These are phyloP conservation scores for Edolisoma coerulescens DNA, from an alignment of 2,113 vertebrate species.

Conservation along the genomic window DNA sequence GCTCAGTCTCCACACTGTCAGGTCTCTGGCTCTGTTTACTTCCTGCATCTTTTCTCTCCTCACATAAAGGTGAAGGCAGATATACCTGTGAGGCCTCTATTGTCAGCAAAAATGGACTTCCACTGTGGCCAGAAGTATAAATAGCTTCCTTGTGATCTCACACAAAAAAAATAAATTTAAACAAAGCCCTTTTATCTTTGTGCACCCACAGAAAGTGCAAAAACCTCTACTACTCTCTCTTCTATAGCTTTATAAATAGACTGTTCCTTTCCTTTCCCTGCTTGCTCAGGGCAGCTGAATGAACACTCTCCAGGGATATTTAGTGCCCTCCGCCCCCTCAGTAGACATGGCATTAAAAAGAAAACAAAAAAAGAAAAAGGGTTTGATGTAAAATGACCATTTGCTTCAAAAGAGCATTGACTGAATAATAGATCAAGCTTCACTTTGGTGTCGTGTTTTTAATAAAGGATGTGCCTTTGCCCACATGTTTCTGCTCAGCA, in stretches of 20 bases:
- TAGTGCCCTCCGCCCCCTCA: neutral
- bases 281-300: neutral
- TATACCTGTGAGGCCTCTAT: neutral
- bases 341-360: neutral
- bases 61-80: neutral
- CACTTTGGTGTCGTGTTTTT: constrained; percentile 9
- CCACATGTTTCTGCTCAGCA: neutral
- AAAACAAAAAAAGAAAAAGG: neutral
- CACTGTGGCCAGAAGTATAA: neutral
- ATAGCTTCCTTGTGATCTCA: neutral
- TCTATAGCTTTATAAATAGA: neutral
- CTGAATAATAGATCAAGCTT: constrained; percentile 62
- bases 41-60: neutral
- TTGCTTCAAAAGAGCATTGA: constrained; percentile 42
- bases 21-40: neutral
- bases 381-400: constrained; percentile 47
- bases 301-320: neutral
- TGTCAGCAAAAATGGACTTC: neutral
- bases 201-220: neutral
- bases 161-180: neutral
- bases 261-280: neutral
- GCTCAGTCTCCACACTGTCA: neutral
- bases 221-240: neutral
- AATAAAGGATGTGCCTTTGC: constrained; percentile 5
- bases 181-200: neutral